A percentile compares a stretch with the other conserved stretches of the same genome.
phyloP scores from a whole-genome alignment of 2,888 invertebrate genomes.

The Lissonota sp. region DNA sequence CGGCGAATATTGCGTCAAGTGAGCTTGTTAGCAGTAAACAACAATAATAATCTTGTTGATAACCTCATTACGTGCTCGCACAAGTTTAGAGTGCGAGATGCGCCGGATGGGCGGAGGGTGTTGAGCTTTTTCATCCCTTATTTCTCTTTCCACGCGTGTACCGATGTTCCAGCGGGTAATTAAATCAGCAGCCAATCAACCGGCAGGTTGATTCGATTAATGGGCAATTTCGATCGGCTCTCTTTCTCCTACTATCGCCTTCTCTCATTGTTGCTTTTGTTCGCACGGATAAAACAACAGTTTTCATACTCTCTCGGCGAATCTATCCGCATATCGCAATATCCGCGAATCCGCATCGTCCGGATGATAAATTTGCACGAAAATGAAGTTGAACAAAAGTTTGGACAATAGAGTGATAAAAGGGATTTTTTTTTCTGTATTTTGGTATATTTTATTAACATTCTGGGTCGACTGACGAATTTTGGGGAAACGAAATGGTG shows the following conservation, averaged over 20 bases:
- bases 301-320: constrained; percentile 3
- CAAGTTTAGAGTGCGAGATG: constrained; percentile 48
- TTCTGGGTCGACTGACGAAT: no score
- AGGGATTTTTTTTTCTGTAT: no score
- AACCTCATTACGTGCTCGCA: constrained; percentile 73
- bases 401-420: no score
- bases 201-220: constrained; percentile 76
- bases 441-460: no score
- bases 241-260: constrained; percentile 7
- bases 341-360: no score
- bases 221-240: constrained; percentile 68
- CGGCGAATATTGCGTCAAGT: constrained; percentile 50
- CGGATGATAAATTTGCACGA: no score
- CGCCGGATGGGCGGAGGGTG: constrained; percentile 43
- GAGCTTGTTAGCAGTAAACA: constrained; percentile 79
- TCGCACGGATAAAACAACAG: constrained; percentile 38
- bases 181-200: constrained; percentile 79
- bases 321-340: no score
- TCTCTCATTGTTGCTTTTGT: constrained; percentile 2
- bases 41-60: constrained; percentile 79
- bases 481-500: no score
- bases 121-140: constrained; percentile 20
- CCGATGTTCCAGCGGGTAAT: constrained; percentile 71
- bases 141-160: constrained; percentile 2
- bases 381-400: no score